These are phyloP conservation scores for Oeneis ivallda DNA, from an alignment of 2,888 invertebrate species.

Conservation along the genomic window DNA sequence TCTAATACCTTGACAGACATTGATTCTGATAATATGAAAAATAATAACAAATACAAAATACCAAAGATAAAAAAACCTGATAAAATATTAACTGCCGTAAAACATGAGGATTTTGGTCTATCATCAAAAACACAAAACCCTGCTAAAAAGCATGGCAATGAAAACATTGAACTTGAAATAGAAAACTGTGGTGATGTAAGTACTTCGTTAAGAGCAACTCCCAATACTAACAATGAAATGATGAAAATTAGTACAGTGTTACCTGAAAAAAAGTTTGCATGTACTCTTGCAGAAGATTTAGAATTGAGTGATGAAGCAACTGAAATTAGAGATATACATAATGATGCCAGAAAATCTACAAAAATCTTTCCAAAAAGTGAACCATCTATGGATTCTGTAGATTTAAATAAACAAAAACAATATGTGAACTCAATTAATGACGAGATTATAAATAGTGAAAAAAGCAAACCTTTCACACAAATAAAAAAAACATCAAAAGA, in stretches of 20 bases:
- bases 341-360: slow-evolving; percentile 23
- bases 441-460: slow-evolving; percentile 10
- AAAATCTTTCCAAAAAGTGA: slow-evolving; percentile 19
- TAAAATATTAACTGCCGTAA: background rate
- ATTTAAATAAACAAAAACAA: slow-evolving; percentile 22
- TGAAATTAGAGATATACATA: slow-evolving; percentile 48
- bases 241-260: background rate
- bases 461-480: slow-evolving; percentile 12
- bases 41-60: slow-evolving; percentile 44
- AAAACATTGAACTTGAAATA: background rate
- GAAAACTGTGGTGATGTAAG: background rate
- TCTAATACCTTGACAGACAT: background rate
- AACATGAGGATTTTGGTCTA: background rate
- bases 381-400: background rate
- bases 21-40: slow-evolving; percentile 7
- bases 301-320: slow-evolving; percentile 69
- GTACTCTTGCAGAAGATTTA: slow-evolving; percentile 65
- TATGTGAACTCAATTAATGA: background rate
- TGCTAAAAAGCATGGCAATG: background rate
- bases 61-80: slow-evolving; percentile 43
- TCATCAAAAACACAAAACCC: background rate
- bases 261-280: background rate
- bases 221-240: background rate
- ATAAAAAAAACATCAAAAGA: slow-evolving; percentile 20
- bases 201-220: background rate